Base-by-base conservation (phyloP, 2,888 invertebrate genomes). In the Sarcophaga subvicina region DNA sequence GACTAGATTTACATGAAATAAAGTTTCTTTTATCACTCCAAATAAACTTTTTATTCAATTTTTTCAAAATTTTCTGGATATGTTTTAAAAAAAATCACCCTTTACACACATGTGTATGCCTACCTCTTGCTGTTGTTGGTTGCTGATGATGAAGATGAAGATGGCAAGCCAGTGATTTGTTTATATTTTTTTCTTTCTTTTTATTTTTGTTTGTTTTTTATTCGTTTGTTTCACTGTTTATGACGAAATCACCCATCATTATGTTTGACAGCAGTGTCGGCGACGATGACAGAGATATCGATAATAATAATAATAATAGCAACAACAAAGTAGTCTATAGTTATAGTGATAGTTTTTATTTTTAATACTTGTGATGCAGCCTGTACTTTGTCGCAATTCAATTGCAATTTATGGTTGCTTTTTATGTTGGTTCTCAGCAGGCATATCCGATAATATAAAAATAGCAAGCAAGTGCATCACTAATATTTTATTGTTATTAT, bases 171-270 rank as follows among this genome's bases (percentile, higher is more conserved):
- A 85, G 79, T 77, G 76, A 81, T 82, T 86, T 71, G 60, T 76
- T 80, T 71, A 66, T 80, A 37, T 76, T 63, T 80, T 83, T 83
- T 37, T 8, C 37, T 37, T 37, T 37, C 10, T 80, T 70, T 83
- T 37, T 8, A 8, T 22, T 37, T 37, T 37, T 10, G 37, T 37
- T 37, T 6, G 37, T 8, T 37, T 37, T 37, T 37, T 37, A n/a
- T 37, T 8, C 8, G 10, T 37, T 37, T 37, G 37, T 37, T 37
- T 37, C 8, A 20, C 20, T 66, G 54, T 73, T 78, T 83, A 80
- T 86, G 86, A 83, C 86, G 86, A 86, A 86, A 86, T 83, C 76
- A 77, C 62, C 75, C 75, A 86, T 86, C 82, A 82, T 76, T 73
- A 71, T 67, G 17, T 27, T 77, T 62, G 73, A 66, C 71, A 73